phyloP scores from a whole-genome alignment of 2,888 invertebrate genomes.

The Vandiemenella viatica region DNA sequence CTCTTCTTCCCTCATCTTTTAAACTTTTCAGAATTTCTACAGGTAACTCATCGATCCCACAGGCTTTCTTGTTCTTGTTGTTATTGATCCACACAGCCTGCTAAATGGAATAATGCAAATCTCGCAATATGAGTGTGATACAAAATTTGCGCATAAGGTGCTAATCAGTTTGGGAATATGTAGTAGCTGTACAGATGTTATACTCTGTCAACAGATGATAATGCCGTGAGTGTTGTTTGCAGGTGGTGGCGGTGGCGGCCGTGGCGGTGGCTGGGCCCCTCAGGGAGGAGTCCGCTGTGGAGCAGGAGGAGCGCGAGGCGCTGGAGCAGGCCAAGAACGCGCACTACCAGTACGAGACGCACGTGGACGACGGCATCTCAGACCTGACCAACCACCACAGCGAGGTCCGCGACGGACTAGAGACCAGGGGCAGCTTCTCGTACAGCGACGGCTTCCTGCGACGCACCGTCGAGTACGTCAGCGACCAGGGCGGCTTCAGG shows the following conservation, averaged over 20 bases:
- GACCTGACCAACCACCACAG: conserved; percentile 17
- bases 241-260: neutral
- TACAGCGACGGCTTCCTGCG: conserved; percentile 21
- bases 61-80: too few relatives aligned
- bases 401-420: conserved; percentile 20
- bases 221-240: too few relatives aligned
- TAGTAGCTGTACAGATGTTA: too few relatives aligned
- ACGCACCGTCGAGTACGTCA: conserved; percentile 19
- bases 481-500: conserved; percentile 21
- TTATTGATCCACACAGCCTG: too few relatives aligned
- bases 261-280: neutral
- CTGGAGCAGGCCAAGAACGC: conserved; percentile 14
- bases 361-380: conserved; percentile 20
- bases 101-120: too few relatives aligned
- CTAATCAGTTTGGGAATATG: too few relatives aligned
- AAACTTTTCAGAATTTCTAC: too few relatives aligned
- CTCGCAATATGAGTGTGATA: too few relatives aligned
- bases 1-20: too few relatives aligned
- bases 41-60: too few relatives aligned
- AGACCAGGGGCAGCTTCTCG: conserved; percentile 19
- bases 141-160: too few relatives aligned
- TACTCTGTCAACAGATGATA: too few relatives aligned
- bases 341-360: conserved; percentile 19
- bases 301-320: conserved; percentile 1
- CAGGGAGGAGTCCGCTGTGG: neutral